Evolutionary conservation across 1,140 invertebrate species (phyloP), one percentile per base, ranked within the genome.

Genomic region (Drosophila hydei): DNA sequence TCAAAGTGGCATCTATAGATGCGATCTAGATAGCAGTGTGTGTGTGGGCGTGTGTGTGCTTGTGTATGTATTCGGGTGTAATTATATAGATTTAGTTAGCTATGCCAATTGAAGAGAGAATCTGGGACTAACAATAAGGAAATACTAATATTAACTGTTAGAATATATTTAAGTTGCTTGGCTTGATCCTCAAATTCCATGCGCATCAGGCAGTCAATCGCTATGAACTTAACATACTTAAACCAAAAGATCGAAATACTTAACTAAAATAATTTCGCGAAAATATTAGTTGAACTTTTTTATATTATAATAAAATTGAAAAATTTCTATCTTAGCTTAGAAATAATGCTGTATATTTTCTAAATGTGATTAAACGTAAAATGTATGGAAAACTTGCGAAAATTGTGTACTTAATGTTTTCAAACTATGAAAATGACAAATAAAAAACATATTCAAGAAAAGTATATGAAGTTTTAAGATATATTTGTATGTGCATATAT

Each of bases 331-430:
- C 77, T 64, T 64, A 47, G 19, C 21, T 87, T 80, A 72, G 77
- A 56, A 62, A 80, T 87, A 87, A 80, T 51, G 58, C 19, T 85
- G 80, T 85, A 85, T 81, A 85, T 80, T 81, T 87, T 81, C 62
- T 85, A 77, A 85, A 85, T 87, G 83, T 85, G 78, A 85, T 87
- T 81, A 81, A 81, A 81, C 11, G 27, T 50, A 59, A 42, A 30
- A 43, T 59, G 1, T 67, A 50, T 59, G 21, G 1, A 50, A 18
- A 16, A 0, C 30, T 2, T 42, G 8, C 7, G 0, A 1, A 18
- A 51, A 12, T 18, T 48, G 4, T 9, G 14, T 25, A 27, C 23
- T 3, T 48, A n/a, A n/a, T n/a, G n/a, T n/a, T n/a, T n/a, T n/a
- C n/a, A n/a, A n/a, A n/a, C n/a, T 48, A 4, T 48, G 9, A 33